Evolutionary conservation across 2,113 vertebrate genomes (phyloP), one percentile per base, ranked within the genome.

Genomic region (Trogon surrucura): DNA sequence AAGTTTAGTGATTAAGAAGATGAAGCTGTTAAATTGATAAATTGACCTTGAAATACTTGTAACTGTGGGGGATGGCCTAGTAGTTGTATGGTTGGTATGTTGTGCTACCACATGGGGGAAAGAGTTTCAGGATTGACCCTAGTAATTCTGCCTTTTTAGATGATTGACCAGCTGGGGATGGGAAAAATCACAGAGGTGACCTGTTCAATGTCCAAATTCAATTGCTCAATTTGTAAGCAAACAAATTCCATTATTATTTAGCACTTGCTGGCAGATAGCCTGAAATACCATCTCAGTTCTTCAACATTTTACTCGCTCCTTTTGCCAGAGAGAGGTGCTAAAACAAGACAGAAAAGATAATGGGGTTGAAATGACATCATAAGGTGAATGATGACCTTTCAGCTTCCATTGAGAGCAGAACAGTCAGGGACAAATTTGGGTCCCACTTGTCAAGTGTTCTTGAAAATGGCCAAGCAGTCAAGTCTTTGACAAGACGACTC

Each of bases 1-100:
- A 99, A 99, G 99, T 99, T 99, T 99, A 98, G 97, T 98, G 98
- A 99, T 99, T 99, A 99, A 98, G 98, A 98, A 98, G 98, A 99
- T 98, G 98, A 98, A 98, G 98, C 98, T 99, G 98, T 99, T 98
- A 98, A 98, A 98, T 97, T 98, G 98, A 99, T 98, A 98, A 98
- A 99, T 98, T 99, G 98, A 99, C 99, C 98, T 98, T 98, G 98
- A 98, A 99, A 98, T 98, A 98, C 96, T 98, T 98, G 98, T 98
- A 98, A 98, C 97, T 98, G 97, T 97, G 97, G 98, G 97, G 98
- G 98, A 98, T 54, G 98, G 97, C 98, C 97, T 97, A 96, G 95
- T 85, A 96, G 95, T 94, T 98, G 79, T 96, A 96, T 91, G 96
- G 96, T 94, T 98, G 96, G 94, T 96, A 44, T 96, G 97, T 97